These are phyloP conservation scores for Choristoneura rosaceana DNA, from an alignment of 2,888 invertebrate genomes.

Conservation along the genomic window DNA sequence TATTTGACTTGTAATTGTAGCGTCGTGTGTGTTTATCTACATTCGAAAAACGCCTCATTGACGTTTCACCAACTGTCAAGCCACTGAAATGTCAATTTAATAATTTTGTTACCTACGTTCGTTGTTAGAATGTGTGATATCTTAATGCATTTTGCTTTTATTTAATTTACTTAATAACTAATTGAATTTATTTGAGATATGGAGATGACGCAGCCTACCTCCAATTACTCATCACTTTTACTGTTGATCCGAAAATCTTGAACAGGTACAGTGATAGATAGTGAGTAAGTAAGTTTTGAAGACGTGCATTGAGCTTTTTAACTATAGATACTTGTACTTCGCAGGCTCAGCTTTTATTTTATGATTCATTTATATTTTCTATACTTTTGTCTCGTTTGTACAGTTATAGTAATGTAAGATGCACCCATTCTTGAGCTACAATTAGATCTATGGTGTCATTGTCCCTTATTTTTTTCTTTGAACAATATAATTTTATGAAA, in stretches of 20 bases:
- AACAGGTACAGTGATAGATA: slow-evolving; percentile 31
- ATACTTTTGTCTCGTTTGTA: background rate
- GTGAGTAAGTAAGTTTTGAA: slow-evolving; percentile 23
- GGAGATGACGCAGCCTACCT: slow-evolving; percentile 26
- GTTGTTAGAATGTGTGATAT: slow-evolving; percentile 41
- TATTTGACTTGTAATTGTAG: too few relatives aligned
- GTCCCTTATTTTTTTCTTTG: background rate
- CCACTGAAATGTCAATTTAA: slow-evolving; percentile 27
- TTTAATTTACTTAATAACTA: slow-evolving; percentile 37
- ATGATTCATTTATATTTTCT: background rate
- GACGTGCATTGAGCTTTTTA: slow-evolving; percentile 26
- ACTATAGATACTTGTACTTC: slow-evolving; percentile 24
- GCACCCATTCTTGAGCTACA: background rate
- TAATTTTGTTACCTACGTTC: slow-evolving; percentile 40
- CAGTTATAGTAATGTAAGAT: background rate
- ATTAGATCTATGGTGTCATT: background rate
- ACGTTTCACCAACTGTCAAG: slow-evolving; percentile 8
- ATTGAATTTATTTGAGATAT: slow-evolving; percentile 34
- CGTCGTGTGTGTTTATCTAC: background rate
- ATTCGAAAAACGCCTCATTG: background rate
- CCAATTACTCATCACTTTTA: slow-evolving; percentile 26
- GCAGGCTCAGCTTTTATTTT: slow-evolving; percentile 1
- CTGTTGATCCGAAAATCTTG: slow-evolving; percentile 24
- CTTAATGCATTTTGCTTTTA: slow-evolving; percentile 37
- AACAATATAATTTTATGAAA: background rate